phyloP scores from a whole-genome alignment of 2,797 vertebrate genomes.

The Pipistrellus pygmaeus region DNA sequence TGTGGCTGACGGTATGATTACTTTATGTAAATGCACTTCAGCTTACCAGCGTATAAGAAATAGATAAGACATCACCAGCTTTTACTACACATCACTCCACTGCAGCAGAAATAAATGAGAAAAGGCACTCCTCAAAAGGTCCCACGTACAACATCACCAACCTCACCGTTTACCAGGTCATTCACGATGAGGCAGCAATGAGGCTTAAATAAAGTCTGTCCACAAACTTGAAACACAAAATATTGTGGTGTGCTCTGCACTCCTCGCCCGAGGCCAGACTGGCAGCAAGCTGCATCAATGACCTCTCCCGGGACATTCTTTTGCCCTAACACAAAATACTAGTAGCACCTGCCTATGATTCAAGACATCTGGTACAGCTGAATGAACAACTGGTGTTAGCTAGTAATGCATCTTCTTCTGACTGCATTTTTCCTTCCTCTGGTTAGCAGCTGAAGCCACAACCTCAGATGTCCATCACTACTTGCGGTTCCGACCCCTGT shows the following conservation, averaged over 20 bases:
- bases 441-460: constrained; percentile 26
- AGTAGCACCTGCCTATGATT: neutral
- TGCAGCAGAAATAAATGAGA: constrained; percentile 21
- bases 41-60: neutral
- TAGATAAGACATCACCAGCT: constrained; percentile 24
- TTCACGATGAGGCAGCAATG: neutral
- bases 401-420: neutral
- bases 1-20: neutral
- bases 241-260: neutral
- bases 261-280: neutral
- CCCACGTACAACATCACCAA: neutral
- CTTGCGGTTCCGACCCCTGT: neutral
- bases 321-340: neutral
- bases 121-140: neutral
- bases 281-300: neutral
- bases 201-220: neutral
- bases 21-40: constrained; percentile 45
- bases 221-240: constrained; percentile 33
- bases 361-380: neutral
- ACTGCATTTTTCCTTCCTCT: neutral
- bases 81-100: neutral
- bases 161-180: constrained; percentile 24
- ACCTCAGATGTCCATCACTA: neutral
- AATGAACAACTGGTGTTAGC: constrained; percentile 28
- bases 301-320: constrained; percentile 37